Base-by-base conservation (phyloP, 2,113 vertebrate species). In the Clarias batrachus region DNA sequence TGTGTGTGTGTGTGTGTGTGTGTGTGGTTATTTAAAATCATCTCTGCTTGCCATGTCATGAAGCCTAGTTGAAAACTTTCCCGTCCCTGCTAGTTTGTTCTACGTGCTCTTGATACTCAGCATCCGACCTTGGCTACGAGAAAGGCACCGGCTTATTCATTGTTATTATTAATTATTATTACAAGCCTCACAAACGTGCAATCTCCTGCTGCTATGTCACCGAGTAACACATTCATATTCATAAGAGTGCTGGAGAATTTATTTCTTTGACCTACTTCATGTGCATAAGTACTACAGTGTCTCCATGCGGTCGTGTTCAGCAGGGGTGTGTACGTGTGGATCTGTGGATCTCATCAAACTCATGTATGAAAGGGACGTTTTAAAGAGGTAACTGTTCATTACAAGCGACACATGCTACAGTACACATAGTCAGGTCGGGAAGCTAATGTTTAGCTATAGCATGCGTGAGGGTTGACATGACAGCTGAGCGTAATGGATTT, bases 171-270 rank as follows among this genome's bases (percentile, higher is more conserved):
- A 80, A 80, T 80, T 80, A 80, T 79, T 79, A 79, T 94, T 93
- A 91, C 94, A 93, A 93, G 93, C 93, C 93, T 93, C 93, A 95
- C 92, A 93, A 94, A 92, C 90, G 89, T 89, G 85, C 84, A 85
- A 90, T 92, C 92, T 92, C 83, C 74, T 85, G 84, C 74, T 25
- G 74, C 48, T 23, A 17, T 12, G 90, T 16, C 92, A 90, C 89
- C 92, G 92, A 93, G 94, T 94, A 89, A 88, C 89, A 89, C 90
- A 90, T 92, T 91, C 91, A 92, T 93, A 89, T 94, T 93, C 90
- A 91, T 92, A 91, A 90, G 91, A 92, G 92, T 92, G 92, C 91
- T 87, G 84, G 91, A 92, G 91, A 93, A 92, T 94, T 93, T 93
- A 94, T 90, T 93, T 91, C 91, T 91, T 90, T 93, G 93, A 93